Evolutionary conservation across 64 coral and sea anemone species (phyloP), one percentile per base, ranked within the genome.

Genomic region (Pocillopora damicornis): DNA sequence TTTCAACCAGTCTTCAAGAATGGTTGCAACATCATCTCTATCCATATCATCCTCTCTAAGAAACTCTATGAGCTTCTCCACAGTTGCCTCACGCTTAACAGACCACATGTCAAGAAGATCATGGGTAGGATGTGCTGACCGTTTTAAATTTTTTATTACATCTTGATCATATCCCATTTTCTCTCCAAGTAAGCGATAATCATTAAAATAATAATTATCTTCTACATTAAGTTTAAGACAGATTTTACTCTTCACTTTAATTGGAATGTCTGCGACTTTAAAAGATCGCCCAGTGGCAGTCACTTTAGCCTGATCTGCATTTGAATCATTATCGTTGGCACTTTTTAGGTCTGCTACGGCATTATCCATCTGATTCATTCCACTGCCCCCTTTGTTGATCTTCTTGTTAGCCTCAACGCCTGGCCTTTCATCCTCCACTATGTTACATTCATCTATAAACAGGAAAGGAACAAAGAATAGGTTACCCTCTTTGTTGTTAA

Each of bases 111-210:
- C 9, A 51, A 83, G 80, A 42, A 83, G 61, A 68, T 69, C 62
- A 83, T 83, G 0, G 10, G 80, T 83, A 0, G 80, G 63, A 83
- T 83, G 23, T 65, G 0, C 7, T 2, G 18, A 68, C 36, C 51
- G 80, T 56, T 38, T 63, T 36, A 67, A 45, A 37, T 68, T 51
- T 9, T 20, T 25, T 9, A 16, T 83, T 9, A 83, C 15, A 20
- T 67, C 62, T 42, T 9, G 66, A 23, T 36, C 17, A 69, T 11
- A 68, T 67, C 37, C 35, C 80, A 83, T 71, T 45, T 42, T 65
- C 18, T 83, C 63, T 22, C 80, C 80, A 65, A 83, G 60, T 36
- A 83, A 38, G 51, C 80, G 80, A 69, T 51, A 83, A 83, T 83
- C 80, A 42, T 18, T 64, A 23, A 65, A 83, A 2, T 35, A 0